Conservation (phyloP, 2,888 invertebrate genomes). For the Tenthredo distinguenda region DNA sequence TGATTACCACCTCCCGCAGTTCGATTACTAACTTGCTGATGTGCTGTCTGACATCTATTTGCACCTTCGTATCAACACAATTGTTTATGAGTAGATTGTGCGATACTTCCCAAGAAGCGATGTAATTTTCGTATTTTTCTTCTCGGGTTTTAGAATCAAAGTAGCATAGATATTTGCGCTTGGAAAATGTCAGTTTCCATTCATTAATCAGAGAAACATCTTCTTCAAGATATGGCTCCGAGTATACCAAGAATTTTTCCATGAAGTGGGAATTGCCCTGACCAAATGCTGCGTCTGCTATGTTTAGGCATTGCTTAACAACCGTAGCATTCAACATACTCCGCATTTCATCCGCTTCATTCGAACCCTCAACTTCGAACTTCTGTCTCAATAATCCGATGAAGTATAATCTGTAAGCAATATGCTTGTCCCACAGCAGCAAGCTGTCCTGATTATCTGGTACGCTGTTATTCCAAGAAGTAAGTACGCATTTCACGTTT, state of each 20-base stretch:
- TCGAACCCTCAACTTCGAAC: constrained; percentile 26
- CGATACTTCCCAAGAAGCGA: constrained; percentile 21
- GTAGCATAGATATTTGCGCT: constrained; percentile 35
- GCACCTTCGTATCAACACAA: constrained; percentile 4
- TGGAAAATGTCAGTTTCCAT: constrained; percentile 13
- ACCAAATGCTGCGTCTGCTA: constrained; percentile 78
- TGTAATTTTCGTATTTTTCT: neutral
- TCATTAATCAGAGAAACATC: constrained; percentile 25
- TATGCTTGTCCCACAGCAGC: constrained; percentile 78
- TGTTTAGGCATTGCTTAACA: constrained; percentile 74
- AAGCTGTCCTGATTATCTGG: constrained; percentile 77
- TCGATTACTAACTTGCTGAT: constrained; percentile 56
- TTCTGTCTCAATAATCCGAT: constrained; percentile 60
- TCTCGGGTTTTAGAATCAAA: neutral
- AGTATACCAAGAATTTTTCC: constrained; percentile 70
- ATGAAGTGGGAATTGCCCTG: constrained; percentile 78
- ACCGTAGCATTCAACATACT: constrained; percentile 66
- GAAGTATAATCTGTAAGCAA: constrained; percentile 78
- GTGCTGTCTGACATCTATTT: constrained; percentile 56
- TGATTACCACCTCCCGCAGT: constrained; percentile 52
- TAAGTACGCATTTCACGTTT: constrained; percentile 65
- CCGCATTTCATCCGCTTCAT: constrained; percentile 53
- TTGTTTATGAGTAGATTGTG: neutral
- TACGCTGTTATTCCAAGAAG: constrained; percentile 76
- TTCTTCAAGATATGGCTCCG: neutral